These are phyloP conservation scores for Ecdyonurus torrentis DNA, from an alignment of 2,888 invertebrate genomes.

Conservation along the genomic window DNA sequence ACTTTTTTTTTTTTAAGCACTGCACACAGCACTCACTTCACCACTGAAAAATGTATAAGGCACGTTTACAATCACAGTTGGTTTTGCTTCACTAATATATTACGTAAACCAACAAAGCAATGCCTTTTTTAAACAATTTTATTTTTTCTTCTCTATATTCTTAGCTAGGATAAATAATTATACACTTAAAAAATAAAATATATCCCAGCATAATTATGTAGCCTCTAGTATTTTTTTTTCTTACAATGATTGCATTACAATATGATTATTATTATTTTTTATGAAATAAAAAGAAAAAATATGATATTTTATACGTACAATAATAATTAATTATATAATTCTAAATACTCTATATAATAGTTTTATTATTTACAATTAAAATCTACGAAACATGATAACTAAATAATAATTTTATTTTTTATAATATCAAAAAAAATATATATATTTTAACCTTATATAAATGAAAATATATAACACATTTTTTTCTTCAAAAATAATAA, in stretches of 20 bases:
- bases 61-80: background rate
- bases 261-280: no score
- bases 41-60: background rate
- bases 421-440: no score
- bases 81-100: background rate
- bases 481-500: no score
- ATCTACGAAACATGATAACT: no score
- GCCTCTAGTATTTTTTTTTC: background rate
- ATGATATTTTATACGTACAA: background rate
- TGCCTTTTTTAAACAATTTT: background rate
- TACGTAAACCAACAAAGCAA: background rate
- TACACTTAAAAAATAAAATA: background rate
- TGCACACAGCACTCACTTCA: background rate
- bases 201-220: background rate
- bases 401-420: no score
- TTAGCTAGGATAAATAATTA: background rate
- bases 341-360: no score
- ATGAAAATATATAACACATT: no score
- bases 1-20: background rate
- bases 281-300: no score
- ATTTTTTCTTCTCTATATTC: no score
- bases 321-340: background rate
- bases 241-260: background rate
- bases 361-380: no score
- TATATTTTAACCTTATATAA: no score